Percentiles rank a stretch among this genome's conserved stretches.
Conservation (phyloP, 2,113 vertebrate species). For the Oryzias woworae region DNA sequence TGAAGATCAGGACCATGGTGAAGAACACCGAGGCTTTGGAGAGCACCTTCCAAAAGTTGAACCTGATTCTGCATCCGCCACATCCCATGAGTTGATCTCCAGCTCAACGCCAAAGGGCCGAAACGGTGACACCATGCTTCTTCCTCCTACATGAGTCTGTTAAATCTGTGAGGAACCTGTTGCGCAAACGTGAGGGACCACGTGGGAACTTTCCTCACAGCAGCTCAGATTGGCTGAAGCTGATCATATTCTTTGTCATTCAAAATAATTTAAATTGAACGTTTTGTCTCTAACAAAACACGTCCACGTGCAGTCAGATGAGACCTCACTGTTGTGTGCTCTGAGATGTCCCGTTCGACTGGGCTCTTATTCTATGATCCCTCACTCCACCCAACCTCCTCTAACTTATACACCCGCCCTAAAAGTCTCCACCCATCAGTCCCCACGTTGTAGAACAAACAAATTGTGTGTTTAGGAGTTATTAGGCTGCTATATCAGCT, state of each 20-base stretch:
- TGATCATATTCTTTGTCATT: conserved; percentile 17
- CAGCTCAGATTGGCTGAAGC: conserved; percentile 3
- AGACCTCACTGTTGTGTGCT: conserved; percentile 28
- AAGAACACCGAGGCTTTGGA: conserved; percentile 78
- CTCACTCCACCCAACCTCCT: conserved; percentile 32
- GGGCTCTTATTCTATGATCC: conserved; percentile 10
- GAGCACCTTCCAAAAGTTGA: conserved; percentile 72
- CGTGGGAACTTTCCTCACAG: conserved; percentile 14
- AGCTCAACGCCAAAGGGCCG: conserved; percentile 53
- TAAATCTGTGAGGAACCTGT: conserved; percentile 50
- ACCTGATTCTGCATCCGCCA: conserved; percentile 75
- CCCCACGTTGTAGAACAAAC: conserved; percentile 37
- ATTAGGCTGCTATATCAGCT: background rate
- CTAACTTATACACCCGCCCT: conserved; percentile 13
- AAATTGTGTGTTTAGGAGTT: background rate
- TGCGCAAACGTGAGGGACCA: conserved; percentile 45
- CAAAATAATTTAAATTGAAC: background rate
- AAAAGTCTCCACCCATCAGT: conserved; percentile 65
- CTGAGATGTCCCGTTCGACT: conserved; percentile 42
- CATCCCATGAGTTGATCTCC: conserved; percentile 83
- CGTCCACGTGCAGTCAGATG: conserved; percentile 7
- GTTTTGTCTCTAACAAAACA: conserved; percentile 9
- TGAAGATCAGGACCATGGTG: conserved; percentile 80
- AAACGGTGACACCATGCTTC: conserved; percentile 72
- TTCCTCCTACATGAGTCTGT: conserved; percentile 39